Evolutionary conservation across 2,113 vertebrate genomes (phyloP), one percentile per base, ranked within the genome.

Genomic region (Athene noctua): DNA sequence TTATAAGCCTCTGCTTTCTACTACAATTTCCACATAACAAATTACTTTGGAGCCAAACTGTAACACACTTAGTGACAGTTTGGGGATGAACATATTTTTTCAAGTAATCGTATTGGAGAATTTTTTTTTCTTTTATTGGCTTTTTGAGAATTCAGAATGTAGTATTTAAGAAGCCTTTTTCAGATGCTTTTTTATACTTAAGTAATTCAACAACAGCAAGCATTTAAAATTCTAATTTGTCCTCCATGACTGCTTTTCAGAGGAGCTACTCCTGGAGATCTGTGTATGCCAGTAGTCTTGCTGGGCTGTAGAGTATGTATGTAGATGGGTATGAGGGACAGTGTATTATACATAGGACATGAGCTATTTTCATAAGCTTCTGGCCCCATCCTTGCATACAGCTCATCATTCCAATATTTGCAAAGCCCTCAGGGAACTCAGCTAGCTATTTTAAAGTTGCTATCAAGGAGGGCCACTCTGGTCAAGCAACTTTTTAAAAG

Each of bases 261-360:
- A 54, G 38, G 74, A 70, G 46, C 70, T 38, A 0, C 63, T 30
- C 32, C 52, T 59, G 71, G 70, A 40, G 52, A 7, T n/a, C 7
- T 26, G 25, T 40, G 3, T 27, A 9, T 30, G 34, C 68, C 18
- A 2, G 1, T 3, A 23, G 54, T 11, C 36, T 10, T 16, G 21
- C 38, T 66, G 78, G 73, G n/a, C 66, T 72, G 1, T 9, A 8
- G 46, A 23, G 46, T 38, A 4, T 3, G 2, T 7, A 1, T 36
- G 26, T 30, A 21, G 65, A 19, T 13, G 40, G n/a, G 30, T 26
- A 8, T 11, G 73, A 61, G 38, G 46, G 9, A 27, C 14, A 11
- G 54, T 2, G n/a, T 9, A 10, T 23, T 1, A 13, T 5, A 46
- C 22, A 3, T 1, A 42, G 23, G 27, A 68, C 36, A 8, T 6